phyloP scores from a whole-genome alignment of 2,888 invertebrate species.

The Chrysolina haemoptera region DNA sequence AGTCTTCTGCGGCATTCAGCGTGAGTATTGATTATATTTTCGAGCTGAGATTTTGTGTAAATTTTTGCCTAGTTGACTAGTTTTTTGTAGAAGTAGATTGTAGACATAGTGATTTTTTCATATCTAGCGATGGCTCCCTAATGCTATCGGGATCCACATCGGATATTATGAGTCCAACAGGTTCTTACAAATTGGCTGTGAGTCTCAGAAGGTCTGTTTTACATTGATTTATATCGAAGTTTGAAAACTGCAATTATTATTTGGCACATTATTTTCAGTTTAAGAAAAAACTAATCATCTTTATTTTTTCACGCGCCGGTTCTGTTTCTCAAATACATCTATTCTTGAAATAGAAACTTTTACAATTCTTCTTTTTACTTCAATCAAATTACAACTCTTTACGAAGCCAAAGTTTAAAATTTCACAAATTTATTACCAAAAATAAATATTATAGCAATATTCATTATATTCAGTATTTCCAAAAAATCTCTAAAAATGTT shows the following conservation, averaged over 20 bases:
- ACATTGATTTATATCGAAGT: background rate
- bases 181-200: conserved; percentile 63
- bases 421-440: too few relatives aligned
- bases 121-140: conserved; percentile 61
- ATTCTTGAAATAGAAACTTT: too few relatives aligned
- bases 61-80: conserved; percentile 26
- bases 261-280: background rate
- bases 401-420: too few relatives aligned
- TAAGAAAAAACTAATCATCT: too few relatives aligned
- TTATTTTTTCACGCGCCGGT: too few relatives aligned
- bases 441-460: too few relatives aligned
- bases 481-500: too few relatives aligned
- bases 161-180: conserved; percentile 65
- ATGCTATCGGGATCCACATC: conserved; percentile 59
- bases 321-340: too few relatives aligned
- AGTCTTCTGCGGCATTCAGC: conserved; percentile 61
- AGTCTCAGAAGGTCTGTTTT: conserved; percentile 59
- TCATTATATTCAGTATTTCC: too few relatives aligned
- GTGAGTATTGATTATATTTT: conserved; percentile 58
- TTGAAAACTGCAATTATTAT: background rate
- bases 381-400: too few relatives aligned
- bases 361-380: too few relatives aligned
- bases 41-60: background rate
- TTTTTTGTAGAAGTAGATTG: conserved; percentile 55
- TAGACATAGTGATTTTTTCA: conserved; percentile 53